Base-by-base conservation (phyloP, 2,113 vertebrate species). In the Delphinus delphis region DNA sequence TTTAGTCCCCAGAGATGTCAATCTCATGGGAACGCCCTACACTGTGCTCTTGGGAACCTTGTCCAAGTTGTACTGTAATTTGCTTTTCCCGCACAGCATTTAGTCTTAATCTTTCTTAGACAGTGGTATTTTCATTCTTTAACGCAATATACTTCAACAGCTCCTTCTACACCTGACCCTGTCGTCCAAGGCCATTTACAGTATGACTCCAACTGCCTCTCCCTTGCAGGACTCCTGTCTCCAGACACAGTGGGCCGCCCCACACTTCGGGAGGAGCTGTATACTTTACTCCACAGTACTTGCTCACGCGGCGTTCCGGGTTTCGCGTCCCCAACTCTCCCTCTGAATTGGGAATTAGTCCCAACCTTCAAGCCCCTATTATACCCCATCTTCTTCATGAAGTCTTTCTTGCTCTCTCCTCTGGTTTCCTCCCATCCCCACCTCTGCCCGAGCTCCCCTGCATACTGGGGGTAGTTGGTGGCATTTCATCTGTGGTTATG, bases 401-500 rank as follows among this genome's bases (percentile, higher is more conserved):
- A 25, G 60, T 5, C 21, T 88, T 38, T 41, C 63, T 70, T 84
- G 67, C 1, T 50, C n/a, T 25, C 76, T 50, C 80, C 25, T 63
- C 70, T 17, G 36, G 47, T 17, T 47, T 76, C 73, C 65, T 38
- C n/a, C 18, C 38, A 71, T 50, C 2, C 31, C 36, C 1, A 15
- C 23, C 14, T 6, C 17, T 28, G 25, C 12, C 2, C n/a, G 41
- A 36, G 60, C 58, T 28, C 1, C 74, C 55, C 3, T 33, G 7
- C 13, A 36, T 0, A 18, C 8, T 6, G 53, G 4, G 9, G 2
- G 58, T 14, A 18, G 44, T 3, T 13, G 47, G 25, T 23, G 58
- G 26, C 18, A 15, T 62, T 68, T 58, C 62, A 12, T 41, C 60
- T n/a, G n/a, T 18, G 60, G 33, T 8, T 31, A 38, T 41, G 70